Evolutionary conservation across 2,888 invertebrate species (phyloP), one percentile per base, ranked within the genome.

Genomic region (Tyria jacobaeae): DNA sequence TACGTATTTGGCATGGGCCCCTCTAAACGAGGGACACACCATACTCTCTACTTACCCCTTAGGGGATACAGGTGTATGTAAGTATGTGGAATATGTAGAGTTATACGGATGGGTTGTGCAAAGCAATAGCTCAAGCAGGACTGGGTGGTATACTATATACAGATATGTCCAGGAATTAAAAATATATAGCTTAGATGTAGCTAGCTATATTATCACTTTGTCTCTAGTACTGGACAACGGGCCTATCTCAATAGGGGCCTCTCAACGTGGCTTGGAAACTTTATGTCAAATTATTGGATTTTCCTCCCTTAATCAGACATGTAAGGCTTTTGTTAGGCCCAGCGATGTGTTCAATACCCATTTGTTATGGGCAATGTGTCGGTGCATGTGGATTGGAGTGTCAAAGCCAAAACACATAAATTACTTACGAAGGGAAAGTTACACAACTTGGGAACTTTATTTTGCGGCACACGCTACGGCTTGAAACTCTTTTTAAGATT

Each of bases 211-310:
- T 58, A 34, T 61, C 39, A 59, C 51, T 56, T 60, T n/a, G 56
- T 62, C 9, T 21, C 57, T 35, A 2, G 0, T n/a, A 24, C 3
- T 71, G 35, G 21, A 24, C 49, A n/a, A 63, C 64, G 57, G 12
- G 27, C 66, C 51, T 51, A 31, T 44, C 17, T 47, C 49, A 48
- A 56, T 56, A 60, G 52, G 53, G 60, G 66, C 64, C 57, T 63
- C 70, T 80, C 81, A 81, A 77, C 82, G 76, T 68, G 67, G 68
- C 72, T 73, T 74, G 71, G 83, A 76, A 82, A 84, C 79, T 85
- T 85, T 83, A 79, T 78, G 82, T 78, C 83, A 81, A 86, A 85
- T 86, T 84, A 86, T 87, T 83, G 85, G 85, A 83, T 84, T 83
- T 80, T 80, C 71, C 80, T 74, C 80, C 81, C 77, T 76, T 85